Conservation (phyloP, 2,888 invertebrate species). For the Dicyrtomina minuta region DNA sequence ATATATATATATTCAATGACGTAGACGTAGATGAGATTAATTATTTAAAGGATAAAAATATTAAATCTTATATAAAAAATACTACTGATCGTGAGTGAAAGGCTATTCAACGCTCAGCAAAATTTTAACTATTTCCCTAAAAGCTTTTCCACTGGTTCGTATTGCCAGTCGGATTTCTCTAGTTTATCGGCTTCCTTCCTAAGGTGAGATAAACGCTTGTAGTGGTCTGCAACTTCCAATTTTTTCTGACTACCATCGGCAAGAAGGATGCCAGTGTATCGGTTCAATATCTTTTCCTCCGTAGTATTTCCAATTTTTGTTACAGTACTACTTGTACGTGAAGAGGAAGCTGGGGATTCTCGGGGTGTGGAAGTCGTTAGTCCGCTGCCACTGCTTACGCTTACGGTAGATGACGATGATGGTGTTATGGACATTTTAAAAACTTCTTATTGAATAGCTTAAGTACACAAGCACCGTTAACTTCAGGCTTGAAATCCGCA, state of each 20-base stretch:
- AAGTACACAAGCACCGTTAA: neutral
- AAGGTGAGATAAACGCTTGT: constrained; percentile 42
- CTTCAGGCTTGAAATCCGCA: too few relatives aligned
- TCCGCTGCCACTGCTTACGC: neutral
- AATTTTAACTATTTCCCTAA: constrained; percentile 41
- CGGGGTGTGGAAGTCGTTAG: neutral
- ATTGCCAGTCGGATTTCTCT: constrained; percentile 52
- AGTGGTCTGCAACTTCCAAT: constrained; percentile 45
- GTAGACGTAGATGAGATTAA: neutral
- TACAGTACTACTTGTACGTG: neutral
- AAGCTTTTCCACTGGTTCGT: constrained; percentile 50
- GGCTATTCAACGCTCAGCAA: neutral
- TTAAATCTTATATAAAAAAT: neutral
- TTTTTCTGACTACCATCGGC: constrained; percentile 44
- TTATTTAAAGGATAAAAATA: neutral
- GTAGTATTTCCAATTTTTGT: neutral
- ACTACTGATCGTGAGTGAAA: too few relatives aligned
- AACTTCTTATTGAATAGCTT: neutral
- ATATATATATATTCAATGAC: constrained; percentile 10
- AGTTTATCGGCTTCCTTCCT: constrained; percentile 50
- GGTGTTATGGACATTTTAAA: too few relatives aligned
- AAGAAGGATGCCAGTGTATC: constrained; percentile 40
- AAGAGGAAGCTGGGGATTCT: neutral
- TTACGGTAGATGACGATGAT: neutral
- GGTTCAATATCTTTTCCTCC: constrained; percentile 47